Evolutionary conservation across 2,113 vertebrate genomes (phyloP), one percentile per base, ranked within the genome.

Genomic region (Epinephelus fuscoguttatus): DNA sequence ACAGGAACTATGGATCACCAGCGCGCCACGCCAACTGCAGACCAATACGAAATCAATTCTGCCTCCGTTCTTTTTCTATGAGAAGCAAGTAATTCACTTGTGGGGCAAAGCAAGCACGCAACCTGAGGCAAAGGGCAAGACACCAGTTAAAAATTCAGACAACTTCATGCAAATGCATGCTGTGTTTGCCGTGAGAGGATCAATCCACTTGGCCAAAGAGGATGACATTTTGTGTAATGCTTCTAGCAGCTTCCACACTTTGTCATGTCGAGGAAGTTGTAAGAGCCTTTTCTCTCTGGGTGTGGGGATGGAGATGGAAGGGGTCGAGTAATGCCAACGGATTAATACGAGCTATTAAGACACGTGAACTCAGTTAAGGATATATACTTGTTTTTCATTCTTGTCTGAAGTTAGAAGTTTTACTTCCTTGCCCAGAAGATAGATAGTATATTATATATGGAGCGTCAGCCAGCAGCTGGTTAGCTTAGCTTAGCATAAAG

Each of bases 1-100:
- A 75, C 8, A 19, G 25, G 60, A 52, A 62, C 71, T 47, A 37
- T 27, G 59, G 52, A 82, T 87, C 70, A 66, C 70, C 62, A 53
- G 71, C 15, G 18, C 78, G 45, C 15, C 42, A 69, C 17, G 42
- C 64, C 52, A 61, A 49, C 67, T 55, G 45, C 66, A 76, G 52
- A 75, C 30, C 78, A 56, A n/a, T 1, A 47, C 62, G 42, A 72
- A 84, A 90, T 82, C 63, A 69, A 82, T 88, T 84, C 63, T 8
- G 30, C 49, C 37, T 52, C 37, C 40, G 2, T 25, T 71, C 15
- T 49, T 49, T 50, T 69, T 50, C 69, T 30, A 52, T 27, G 18
- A 73, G 40, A 69, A 60, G 55, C 40, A 18, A 56, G 25, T 84
- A 70, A 88, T 82, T 88, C 67, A 57, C 25, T 61, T 30, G 78